Percentiles rank a stretch among this genome's conserved stretches.
Conservation (phyloP, 2,888 invertebrate species). For the Caenorhabditis imperialis region DNA sequence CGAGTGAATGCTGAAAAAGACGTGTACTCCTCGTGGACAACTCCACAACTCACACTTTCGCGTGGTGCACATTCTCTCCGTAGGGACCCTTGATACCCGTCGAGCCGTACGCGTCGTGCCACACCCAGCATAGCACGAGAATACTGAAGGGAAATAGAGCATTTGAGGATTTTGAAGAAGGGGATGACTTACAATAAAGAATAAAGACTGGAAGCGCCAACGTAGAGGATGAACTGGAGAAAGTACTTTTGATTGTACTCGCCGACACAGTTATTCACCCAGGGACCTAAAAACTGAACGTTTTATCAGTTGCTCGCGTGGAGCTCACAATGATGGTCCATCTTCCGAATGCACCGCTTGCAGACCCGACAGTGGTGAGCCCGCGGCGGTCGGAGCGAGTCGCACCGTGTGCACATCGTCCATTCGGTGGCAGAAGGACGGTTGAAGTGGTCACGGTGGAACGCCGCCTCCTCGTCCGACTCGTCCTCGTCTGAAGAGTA, state of each 20-base stretch:
- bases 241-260: constrained; percentile 93
- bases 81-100: constrained; percentile 66
- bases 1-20: constrained; percentile 85
- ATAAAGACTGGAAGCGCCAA: constrained; percentile 68
- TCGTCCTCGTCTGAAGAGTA: constrained; percentile 60
- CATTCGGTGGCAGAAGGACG: constrained; percentile 66
- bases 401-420: constrained; percentile 88
- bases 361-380: constrained; percentile 87
- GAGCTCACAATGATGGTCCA: constrained; percentile 88
- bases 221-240: constrained; percentile 84
- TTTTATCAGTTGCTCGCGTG: too few relatives aligned
- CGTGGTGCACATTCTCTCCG: constrained; percentile 72
- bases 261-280: constrained; percentile 93
- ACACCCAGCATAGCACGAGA: constrained; percentile 73
- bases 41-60: constrained; percentile 73
- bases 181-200: constrained; percentile 67
- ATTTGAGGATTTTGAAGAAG: constrained; percentile 3
- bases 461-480: constrained; percentile 54
- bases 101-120: constrained; percentile 67
- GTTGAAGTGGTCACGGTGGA: constrained; percentile 40
- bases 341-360: constrained; percentile 79
- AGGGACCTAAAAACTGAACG: constrained; percentile 69
- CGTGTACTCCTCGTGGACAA: too few relatives aligned
- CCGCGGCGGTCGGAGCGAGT: constrained; percentile 86
- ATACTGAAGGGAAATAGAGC: constrained; percentile 55